Base-by-base conservation (phyloP, 1,140 invertebrate species). In the Drosophila erecta region DNA sequence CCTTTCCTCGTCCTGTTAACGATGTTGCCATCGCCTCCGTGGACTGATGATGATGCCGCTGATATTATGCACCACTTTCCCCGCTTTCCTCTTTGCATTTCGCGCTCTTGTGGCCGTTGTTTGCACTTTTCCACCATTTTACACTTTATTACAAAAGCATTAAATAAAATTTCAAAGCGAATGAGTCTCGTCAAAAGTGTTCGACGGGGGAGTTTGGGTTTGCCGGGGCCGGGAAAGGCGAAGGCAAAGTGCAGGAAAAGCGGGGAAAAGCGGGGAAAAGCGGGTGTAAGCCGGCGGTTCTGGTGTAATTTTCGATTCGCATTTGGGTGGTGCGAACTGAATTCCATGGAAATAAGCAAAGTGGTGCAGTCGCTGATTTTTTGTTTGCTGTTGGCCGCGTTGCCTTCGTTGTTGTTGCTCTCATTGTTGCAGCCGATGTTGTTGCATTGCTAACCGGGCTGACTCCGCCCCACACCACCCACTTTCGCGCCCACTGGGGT, bases 91-190 rank as follows among this genome's bases (percentile, higher is more conserved):
- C 24, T 67, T 67, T 43, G 43, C 72, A 58, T 77, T 75, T 58
- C 71, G 47, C 77, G 76, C 53, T 62, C 60, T 62, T 62, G 60
- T 57, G 53, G 38, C 78, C 69, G 72, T 83, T 87, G 79, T 89
- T 89, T 89, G 84, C 76, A 89, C 85, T 89, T 89, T 89, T 89
- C 87, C 79, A 77, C 76, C 84, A 89, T 89, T 89, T 89, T 89
- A 79, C 84, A 89, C 84, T 89, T 89, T 89, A 89, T 89, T 89
- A 89, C 84, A 89, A 89, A 89, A 84, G 79, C 85, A 89, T 89
- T 89, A 89, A 89, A 89, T 89, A 89, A 89, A 89, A 89, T 89
- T 89, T 89, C 84, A 89, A 89, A 89, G 84, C 84, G 84, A 89
- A 89, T 76, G 84, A 74, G 79, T 53, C 79, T 79, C 83, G 65